Base-by-base conservation (phyloP, 2,797 vertebrate genomes). In the Halcyon leucocephala region DNA sequence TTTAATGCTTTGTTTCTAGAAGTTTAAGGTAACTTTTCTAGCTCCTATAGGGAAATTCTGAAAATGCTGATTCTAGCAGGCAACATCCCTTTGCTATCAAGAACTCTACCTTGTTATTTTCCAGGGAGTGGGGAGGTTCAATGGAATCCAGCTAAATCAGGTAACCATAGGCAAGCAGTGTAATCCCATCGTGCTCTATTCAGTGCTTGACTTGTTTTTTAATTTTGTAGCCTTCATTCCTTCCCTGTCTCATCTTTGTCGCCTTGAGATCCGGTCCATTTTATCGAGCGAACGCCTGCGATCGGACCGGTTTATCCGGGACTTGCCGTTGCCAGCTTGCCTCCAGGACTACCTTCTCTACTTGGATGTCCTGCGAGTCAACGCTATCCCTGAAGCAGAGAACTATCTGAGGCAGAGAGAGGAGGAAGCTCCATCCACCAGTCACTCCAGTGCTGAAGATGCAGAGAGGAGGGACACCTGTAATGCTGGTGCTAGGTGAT, bases 291-390 rank as follows among this genome's bases (percentile, higher is more conserved):
- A 97, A 46, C 90, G 33, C 29, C 94, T 98, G 48, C 95, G 58
- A 41, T 97, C 96, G 1, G 97, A 97, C 60, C 67, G 22, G 5
- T 96, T 65, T 55, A 93, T 98, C 82, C 85, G 61, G 67, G 97
- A 95, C 7, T 29, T 98, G 73, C 98, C 98, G 0, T 60, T 98
- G 93, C 98, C 98, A 2, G 84, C 90, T 74, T 98, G 97, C 86
- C 97, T 98, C 10, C 98, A 98, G 73, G 96, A 97, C 46, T 98
- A 98, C 85, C 97, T 98, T 31, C 98, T 98, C 22, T 98, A 98
- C 86, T 61, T 94, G 9, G 98, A 98, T 1, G 93, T 98, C 15
- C 91, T 98, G 77, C 93, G 89, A 67, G 92, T 26, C 87, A 89
- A 93, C 4, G 37, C 70, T 2, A 5, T 97, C 82, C 92, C 96